phyloP scores from a whole-genome alignment of 2,797 vertebrate species.

The Argya squamiceps region DNA sequence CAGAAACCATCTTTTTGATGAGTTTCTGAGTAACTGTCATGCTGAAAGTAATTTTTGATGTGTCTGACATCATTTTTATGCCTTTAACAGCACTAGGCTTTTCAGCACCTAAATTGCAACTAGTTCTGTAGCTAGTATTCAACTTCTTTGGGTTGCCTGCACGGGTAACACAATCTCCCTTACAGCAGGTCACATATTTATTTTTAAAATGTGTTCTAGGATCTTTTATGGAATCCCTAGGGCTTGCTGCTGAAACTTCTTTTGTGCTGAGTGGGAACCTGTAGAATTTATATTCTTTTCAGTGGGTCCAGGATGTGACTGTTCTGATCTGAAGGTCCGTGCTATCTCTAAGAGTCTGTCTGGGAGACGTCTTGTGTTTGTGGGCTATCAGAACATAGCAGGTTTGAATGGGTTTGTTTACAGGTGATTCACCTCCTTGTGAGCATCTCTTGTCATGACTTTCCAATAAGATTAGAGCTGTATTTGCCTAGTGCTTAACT shows the following conservation, averaged over 20 bases:
- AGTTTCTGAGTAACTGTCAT: neutral
- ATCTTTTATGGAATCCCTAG: neutral
- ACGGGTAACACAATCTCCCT: neutral
- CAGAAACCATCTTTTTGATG: neutral
- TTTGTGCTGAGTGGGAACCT: neutral
- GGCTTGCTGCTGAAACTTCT: neutral
- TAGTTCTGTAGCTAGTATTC: neutral
- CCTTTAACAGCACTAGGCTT: neutral
- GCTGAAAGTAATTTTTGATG: neutral
- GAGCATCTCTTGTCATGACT: neutral
- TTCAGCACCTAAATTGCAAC: neutral
- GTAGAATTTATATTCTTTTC: neutral
- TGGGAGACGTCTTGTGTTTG: neutral
- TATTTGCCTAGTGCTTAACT: neutral
- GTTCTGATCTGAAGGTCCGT: neutral
- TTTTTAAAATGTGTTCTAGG: neutral
- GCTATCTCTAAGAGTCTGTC: accelerated
- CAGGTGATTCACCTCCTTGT: neutral
- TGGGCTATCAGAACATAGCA: accelerated
- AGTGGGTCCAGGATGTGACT: neutral
- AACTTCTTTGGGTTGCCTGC: neutral
- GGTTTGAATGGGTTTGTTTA: neutral
- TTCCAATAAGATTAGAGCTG: neutral
- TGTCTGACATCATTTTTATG: neutral
- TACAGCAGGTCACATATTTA: neutral